A percentile compares a stretch with the other conserved stretches of the same genome.
These are phyloP conservation scores for Grus americana DNA, from an alignment of 2,113 vertebrate genomes.

Conservation along the genomic window DNA sequence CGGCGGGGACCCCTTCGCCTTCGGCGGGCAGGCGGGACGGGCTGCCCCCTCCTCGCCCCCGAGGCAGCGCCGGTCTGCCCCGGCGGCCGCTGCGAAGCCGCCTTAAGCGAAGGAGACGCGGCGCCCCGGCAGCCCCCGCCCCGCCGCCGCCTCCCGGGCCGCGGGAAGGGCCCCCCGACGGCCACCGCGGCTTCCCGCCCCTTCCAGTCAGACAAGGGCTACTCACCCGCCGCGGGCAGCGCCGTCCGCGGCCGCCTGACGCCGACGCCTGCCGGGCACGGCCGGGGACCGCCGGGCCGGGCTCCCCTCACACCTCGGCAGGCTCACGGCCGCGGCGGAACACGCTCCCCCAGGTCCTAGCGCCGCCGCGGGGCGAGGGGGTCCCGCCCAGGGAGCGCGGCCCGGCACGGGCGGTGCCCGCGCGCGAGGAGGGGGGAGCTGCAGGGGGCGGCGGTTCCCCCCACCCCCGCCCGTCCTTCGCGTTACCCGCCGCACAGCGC, in stretches of 20 bases:
- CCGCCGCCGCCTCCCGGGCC: too few relatives aligned
- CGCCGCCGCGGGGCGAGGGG: neutral
- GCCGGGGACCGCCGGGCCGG: neutral
- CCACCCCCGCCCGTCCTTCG: neutral
- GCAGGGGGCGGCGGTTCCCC: neutral
- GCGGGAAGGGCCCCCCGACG: too few relatives aligned
- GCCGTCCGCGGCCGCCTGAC: neutral
- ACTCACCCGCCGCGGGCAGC: neutral
- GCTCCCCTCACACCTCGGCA: neutral
- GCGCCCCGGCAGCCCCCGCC: neutral
- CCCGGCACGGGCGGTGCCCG: neutral
- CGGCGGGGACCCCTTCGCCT: rapidly evolving
- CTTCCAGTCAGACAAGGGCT: neutral
- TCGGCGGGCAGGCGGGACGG: too few relatives aligned
- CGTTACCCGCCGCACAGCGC: neutral
- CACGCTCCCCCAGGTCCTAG: neutral
- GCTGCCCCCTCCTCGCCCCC: neutral
- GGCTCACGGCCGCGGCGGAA: neutral
- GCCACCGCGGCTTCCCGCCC: neutral
- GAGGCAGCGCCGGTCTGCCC: neutral
- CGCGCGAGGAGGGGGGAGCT: neutral
- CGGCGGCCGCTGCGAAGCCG: neutral
- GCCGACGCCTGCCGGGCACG: neutral
- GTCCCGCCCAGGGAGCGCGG: neutral
- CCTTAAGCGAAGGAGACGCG: too few relatives aligned